Percentiles rank a stretch among this genome's conserved stretches.
Conservation (phyloP, 2,888 invertebrate genomes). For the Timema cristinae region DNA sequence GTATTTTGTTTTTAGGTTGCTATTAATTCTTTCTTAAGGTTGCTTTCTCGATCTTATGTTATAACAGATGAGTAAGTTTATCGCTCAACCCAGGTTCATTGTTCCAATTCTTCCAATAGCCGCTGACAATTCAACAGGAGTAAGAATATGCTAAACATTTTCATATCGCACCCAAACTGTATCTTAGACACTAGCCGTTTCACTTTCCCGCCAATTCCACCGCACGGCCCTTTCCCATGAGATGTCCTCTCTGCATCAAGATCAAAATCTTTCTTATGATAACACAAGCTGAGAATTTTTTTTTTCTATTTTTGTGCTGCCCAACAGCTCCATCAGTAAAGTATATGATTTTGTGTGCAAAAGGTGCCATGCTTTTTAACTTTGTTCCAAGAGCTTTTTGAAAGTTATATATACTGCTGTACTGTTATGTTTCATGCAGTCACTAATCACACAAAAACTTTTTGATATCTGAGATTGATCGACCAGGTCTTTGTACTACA, state of each 20-base stretch:
- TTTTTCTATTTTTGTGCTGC: background rate
- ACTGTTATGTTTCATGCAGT: background rate
- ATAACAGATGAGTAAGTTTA: background rate
- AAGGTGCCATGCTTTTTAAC: background rate
- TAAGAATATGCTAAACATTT: background rate
- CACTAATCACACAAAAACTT: background rate
- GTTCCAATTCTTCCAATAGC: background rate
- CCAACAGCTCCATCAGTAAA: background rate
- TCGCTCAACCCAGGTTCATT: background rate
- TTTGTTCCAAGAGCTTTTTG: background rate
- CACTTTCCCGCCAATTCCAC: too few relatives aligned
- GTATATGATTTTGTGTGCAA: constrained; percentile 1
- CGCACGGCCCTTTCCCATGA: background rate
- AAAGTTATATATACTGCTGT: background rate
- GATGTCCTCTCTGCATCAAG: background rate
- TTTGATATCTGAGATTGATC: background rate
- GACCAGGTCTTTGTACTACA: background rate
- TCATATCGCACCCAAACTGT: background rate
- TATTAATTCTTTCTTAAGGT: background rate
- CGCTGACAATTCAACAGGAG: background rate
- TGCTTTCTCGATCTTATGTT: background rate
- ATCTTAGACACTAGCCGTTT: background rate
- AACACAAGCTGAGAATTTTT: background rate
- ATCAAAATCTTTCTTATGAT: background rate
- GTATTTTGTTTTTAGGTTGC: too few relatives aligned